These are phyloP conservation scores for Phymatocera aterrima DNA, from an alignment of 2,888 invertebrate species.

Conservation along the genomic window DNA sequence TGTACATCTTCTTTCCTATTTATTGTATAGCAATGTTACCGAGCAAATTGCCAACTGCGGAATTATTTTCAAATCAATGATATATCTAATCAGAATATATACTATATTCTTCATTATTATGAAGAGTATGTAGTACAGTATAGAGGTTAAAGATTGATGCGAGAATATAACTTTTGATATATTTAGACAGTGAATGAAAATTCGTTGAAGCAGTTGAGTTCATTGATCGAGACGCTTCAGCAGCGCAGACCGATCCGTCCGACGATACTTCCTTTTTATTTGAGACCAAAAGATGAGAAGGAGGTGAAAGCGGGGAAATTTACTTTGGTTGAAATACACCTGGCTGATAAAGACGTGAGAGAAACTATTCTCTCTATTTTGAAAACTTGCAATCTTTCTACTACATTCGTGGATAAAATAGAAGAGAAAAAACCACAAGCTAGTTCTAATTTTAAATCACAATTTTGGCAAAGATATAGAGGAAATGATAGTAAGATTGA, in stretches of 20 bases:
- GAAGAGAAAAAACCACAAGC: slow-evolving; percentile 82
- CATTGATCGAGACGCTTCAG: slow-evolving; percentile 87
- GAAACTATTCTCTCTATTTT: slow-evolving; percentile 87
- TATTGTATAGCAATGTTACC: no score
- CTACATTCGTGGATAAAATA: slow-evolving; percentile 90
- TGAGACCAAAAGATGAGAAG: slow-evolving; percentile 81
- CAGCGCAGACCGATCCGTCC: slow-evolving; percentile 79
- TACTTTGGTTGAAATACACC: slow-evolving; percentile 84
- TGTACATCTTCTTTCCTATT: neutral
- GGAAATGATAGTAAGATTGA: slow-evolving; percentile 57
- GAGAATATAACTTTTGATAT: slow-evolving; percentile 47
- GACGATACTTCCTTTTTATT: slow-evolving; percentile 87
- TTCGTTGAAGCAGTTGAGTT: slow-evolving; percentile 91
- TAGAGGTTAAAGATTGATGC: slow-evolving; percentile 10
- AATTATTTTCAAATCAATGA: neutral
- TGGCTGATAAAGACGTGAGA: slow-evolving; percentile 83
- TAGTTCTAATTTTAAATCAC: slow-evolving; percentile 59
- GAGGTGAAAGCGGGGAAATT: slow-evolving; percentile 80
- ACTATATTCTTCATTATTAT: no score
- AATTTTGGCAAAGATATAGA: slow-evolving; percentile 62
- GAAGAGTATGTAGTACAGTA: no score
- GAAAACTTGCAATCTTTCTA: slow-evolving; percentile 88
- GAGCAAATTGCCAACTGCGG: no score
- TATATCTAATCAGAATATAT: no score
- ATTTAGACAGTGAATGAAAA: slow-evolving; percentile 91